Evolutionary conservation across 1,140 invertebrate species (phyloP).

Genomic region (Anastrepha ludens): DNA sequence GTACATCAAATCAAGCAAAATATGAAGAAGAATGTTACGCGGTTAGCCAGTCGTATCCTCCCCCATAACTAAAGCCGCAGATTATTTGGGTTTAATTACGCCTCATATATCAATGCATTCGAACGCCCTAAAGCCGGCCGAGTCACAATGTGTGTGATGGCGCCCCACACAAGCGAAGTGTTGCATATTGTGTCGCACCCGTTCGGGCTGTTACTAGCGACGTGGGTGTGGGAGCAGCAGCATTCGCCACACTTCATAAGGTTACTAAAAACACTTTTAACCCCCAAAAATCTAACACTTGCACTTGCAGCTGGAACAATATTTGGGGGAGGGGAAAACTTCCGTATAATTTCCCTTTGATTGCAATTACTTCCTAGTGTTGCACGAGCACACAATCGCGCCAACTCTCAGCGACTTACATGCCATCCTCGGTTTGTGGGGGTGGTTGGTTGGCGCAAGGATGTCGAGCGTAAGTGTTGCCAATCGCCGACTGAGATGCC

Average conservation of each 20-base stretch:
- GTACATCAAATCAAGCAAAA: background rate
- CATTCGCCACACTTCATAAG: conserved; percentile 47
- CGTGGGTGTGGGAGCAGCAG: background rate
- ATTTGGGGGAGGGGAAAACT: conserved; percentile 50
- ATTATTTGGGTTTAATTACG: conserved; percentile 70
- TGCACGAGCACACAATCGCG: background rate
- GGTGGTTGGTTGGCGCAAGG: background rate
- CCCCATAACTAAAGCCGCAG: conserved; percentile 60
- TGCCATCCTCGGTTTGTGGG: background rate
- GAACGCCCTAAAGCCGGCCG: conserved; percentile 20
- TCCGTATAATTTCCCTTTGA: conserved; percentile 73
- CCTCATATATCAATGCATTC: conserved; percentile 69
- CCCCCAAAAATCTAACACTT: conserved; percentile 43
- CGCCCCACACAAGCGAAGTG: background rate
- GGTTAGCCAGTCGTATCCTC: conserved; percentile 35
- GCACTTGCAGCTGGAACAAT: conserved; percentile 22
- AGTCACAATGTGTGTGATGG: background rate
- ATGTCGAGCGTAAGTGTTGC: conserved; percentile 66
- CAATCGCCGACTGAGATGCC: conserved; percentile 64
- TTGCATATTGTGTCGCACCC: conserved; percentile 15
- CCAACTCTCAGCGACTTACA: background rate
- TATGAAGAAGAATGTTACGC: background rate
- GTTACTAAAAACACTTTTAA: background rate
- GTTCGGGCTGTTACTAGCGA: background rate
- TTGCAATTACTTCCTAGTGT: conserved; percentile 67